Percentiles rank a stretch among this genome's conserved stretches.
phyloP scores from a whole-genome alignment of 2,797 vertebrate species.

The Cephalopachus bancanus region DNA sequence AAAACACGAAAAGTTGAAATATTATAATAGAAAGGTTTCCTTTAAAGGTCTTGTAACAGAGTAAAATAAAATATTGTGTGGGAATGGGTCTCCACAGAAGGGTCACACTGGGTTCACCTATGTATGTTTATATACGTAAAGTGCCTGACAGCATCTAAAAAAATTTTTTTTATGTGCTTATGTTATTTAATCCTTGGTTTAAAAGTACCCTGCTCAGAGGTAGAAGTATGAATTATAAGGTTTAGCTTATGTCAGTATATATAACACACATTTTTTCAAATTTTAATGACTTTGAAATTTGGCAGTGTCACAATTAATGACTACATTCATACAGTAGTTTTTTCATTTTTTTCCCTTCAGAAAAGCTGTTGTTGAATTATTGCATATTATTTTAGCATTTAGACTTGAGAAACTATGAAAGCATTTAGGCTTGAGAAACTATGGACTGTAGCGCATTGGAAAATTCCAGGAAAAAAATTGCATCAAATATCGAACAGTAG shows the following conservation, averaged over 20 bases:
- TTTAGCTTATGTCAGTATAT: neutral
- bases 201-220: neutral
- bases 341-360: neutral
- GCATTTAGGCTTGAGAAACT: constrained; percentile 36
- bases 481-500: neutral
- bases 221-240: neutral
- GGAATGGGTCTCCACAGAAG: neutral
- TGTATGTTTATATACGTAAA: neutral
- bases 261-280: neutral
- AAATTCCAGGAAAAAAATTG: constrained; percentile 42
- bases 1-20: neutral
- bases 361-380: neutral
- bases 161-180: neutral
- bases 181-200: neutral
- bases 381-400: neutral
- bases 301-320: neutral
- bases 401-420: neutral
- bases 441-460: neutral
- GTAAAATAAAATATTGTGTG: constrained; percentile 36
- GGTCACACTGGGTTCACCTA: neutral
- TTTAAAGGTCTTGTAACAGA: neutral
- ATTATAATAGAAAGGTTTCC: neutral
- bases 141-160: neutral
- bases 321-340: neutral
- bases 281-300: constrained; percentile 26